Evolutionary conservation across 2,113 vertebrate genomes (phyloP).

Genomic region (Centropus unirufus): DNA sequence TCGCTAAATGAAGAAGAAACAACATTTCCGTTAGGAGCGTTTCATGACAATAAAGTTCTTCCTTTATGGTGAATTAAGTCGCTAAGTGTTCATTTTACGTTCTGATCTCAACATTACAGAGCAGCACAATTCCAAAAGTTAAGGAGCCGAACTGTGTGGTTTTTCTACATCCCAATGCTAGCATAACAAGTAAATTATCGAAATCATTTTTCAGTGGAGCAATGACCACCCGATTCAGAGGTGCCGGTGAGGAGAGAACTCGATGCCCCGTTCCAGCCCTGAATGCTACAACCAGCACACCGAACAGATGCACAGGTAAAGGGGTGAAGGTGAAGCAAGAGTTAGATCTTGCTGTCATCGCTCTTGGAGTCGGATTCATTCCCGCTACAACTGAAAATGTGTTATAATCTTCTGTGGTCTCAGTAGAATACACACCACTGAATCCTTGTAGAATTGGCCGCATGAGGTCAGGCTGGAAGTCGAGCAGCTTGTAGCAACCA

Average conservation of each 20-base stretch:
- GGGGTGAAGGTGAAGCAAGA: background rate
- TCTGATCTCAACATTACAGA: constrained; percentile 24
- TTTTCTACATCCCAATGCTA: background rate
- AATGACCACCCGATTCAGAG: background rate
- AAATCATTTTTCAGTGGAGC: background rate
- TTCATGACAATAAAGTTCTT: constrained; percentile 60
- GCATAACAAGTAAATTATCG: background rate
- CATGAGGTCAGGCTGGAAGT: background rate
- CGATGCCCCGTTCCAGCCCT: background rate
- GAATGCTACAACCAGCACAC: background rate
- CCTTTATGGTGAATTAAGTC: constrained; percentile 71
- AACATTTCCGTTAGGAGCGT: constrained; percentile 51
- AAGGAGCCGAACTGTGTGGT: background rate
- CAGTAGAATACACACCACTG: background rate
- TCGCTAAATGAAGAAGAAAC: constrained; percentile 70
- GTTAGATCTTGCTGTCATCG: background rate
- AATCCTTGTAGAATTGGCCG: accelerated
- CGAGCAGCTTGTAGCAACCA: background rate
- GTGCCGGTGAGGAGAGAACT: background rate
- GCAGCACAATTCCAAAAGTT: constrained; percentile 40
- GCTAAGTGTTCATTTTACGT: constrained; percentile 64
- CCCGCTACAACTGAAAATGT: background rate
- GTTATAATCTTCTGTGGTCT: background rate
- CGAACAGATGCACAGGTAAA: background rate
- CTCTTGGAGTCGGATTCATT: background rate